Evolutionary conservation across 1,140 invertebrate genomes (phyloP).

Genomic region (Anoplophora glabripennis): DNA sequence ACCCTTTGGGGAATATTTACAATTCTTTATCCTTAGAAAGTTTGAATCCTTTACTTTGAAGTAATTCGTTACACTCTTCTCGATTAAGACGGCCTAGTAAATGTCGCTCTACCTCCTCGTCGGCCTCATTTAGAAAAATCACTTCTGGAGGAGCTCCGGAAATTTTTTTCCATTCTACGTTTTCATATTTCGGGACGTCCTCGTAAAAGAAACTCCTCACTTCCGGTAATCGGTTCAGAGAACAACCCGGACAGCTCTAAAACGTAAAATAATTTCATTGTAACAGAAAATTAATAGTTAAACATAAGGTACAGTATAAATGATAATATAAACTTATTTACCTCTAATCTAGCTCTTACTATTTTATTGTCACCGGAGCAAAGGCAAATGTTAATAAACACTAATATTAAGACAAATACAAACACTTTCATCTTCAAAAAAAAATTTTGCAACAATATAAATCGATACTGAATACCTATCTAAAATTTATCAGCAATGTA

Average conservation of each 20-base stretch:
- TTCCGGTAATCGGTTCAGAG: slow-evolving; percentile 68
- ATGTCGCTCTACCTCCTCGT: slow-evolving; percentile 64
- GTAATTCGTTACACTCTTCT: slow-evolving; percentile 66
- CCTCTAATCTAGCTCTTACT: slow-evolving; percentile 21
- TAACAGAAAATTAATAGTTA: background rate
- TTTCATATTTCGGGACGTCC: slow-evolving; percentile 68
- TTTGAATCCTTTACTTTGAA: slow-evolving; percentile 60
- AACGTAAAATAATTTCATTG: slow-evolving; percentile 27
- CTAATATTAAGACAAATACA: background rate
- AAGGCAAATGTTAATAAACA: background rate
- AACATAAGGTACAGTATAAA: background rate
- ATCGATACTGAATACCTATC: no score
- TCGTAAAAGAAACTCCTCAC: slow-evolving; percentile 73
- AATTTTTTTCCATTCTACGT: slow-evolving; percentile 66
- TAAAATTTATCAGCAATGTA: no score
- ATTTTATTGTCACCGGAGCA: slow-evolving; percentile 15
- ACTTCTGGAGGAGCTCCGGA: slow-evolving; percentile 66
- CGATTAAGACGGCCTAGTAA: slow-evolving; percentile 58
- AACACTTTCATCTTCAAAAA: no score
- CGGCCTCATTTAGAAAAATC: slow-evolving; percentile 58
- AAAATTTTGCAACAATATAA: no score
- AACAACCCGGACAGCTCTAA: slow-evolving; percentile 76
- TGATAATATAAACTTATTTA: slow-evolving; percentile 5
- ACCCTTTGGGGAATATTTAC: slow-evolving; percentile 1
- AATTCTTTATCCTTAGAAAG: slow-evolving; percentile 5